These are phyloP conservation scores for Mesorhabditis sp. DNA, from an alignment of 2,888 invertebrate genomes.

Conservation along the genomic window DNA sequence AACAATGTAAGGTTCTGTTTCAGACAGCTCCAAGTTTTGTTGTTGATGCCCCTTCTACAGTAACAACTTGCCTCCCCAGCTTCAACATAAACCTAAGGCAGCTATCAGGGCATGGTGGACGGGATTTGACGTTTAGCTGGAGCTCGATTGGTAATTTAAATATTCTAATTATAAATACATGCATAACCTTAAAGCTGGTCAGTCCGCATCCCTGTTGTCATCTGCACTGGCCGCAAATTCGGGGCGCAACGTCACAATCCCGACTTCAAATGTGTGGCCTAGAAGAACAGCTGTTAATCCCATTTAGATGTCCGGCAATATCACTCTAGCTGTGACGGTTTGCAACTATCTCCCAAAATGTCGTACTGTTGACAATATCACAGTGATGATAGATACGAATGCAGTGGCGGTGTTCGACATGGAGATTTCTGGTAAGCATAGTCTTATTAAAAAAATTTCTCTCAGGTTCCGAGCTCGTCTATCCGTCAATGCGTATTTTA, in stretches of 20 bases:
- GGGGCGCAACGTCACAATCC: no score
- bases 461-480: not conserved
- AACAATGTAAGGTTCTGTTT: not conserved
- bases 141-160: no score
- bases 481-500: conserved; percentile 2
- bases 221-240: no score
- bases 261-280: no score
- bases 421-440: not conserved
- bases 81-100: not conserved
- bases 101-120: conserved; percentile 1
- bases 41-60: not conserved
- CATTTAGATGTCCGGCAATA: not conserved
- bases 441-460: not conserved
- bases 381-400: not conserved
- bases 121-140: not conserved
- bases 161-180: no score
- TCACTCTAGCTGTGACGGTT: not conserved
- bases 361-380: not conserved
- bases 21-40: not conserved
- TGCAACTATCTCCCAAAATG: not conserved
- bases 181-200: no score
- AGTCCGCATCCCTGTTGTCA: no score
- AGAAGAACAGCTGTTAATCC: no score
- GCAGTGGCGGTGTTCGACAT: conserved; percentile 1
- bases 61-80: not conserved